Evolutionary conservation across 1,140 invertebrate genomes (phyloP).

Genomic region (Magallana angulata): DNA sequence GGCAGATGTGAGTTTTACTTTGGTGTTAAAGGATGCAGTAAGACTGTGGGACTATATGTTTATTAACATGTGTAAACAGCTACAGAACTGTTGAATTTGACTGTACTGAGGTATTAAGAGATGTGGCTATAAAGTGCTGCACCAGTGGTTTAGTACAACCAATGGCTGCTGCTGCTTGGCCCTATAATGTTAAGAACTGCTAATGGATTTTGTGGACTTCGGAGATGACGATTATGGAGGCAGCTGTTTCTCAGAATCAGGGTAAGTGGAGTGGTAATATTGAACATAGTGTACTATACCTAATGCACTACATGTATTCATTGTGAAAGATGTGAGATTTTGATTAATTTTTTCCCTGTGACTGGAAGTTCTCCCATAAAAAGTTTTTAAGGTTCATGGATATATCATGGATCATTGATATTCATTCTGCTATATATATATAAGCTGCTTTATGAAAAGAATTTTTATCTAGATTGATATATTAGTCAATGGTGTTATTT

Average conservation of each 20-base stretch:
- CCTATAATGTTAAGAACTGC: conserved; percentile 45
- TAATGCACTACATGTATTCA: too few species aligned
- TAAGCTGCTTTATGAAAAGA: too few species aligned
- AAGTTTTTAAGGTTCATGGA: too few species aligned
- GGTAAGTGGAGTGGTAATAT: not conserved
- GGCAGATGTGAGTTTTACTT: not conserved
- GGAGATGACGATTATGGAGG: conserved; percentile 63
- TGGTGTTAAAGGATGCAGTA: not conserved
- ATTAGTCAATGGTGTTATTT: too few species aligned
- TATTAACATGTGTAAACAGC: not conserved
- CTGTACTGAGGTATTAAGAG: conserved; percentile 8
- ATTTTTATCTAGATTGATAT: too few species aligned
- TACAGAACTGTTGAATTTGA: not conserved
- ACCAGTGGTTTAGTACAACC: conserved; percentile 17
- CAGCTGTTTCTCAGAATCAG: conserved; percentile 40
- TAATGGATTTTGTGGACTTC: conserved; percentile 73
- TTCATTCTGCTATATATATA: too few species aligned
- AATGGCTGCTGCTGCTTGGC: conserved; percentile 49
- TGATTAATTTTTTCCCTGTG: too few species aligned
- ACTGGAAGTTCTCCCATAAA: too few species aligned
- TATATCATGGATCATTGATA: too few species aligned
- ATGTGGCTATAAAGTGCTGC: conserved; percentile 36
- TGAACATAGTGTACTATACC: too few species aligned
- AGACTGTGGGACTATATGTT: not conserved
- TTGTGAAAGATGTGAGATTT: too few species aligned